Percentiles rank a stretch among this genome's conserved stretches.
Evolutionary conservation across 2,113 vertebrate species (phyloP).

Genomic region (Origma solitaria): DNA sequence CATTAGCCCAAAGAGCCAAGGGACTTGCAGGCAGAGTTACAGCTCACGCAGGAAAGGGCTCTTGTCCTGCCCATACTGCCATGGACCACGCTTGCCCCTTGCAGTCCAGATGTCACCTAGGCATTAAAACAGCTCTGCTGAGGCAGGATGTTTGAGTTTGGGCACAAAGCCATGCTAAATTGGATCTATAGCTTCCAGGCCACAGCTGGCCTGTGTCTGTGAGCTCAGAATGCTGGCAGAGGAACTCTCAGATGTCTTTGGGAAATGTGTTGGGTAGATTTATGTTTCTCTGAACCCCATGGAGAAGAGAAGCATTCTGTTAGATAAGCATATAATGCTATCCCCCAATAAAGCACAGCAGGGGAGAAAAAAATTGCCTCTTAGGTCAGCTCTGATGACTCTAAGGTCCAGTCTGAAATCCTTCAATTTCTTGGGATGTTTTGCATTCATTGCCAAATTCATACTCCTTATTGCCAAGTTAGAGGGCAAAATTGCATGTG

Average conservation of each 20-base stretch:
- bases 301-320: neutral
- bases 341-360: neutral
- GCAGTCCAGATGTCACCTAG: neutral
- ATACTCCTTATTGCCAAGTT: neutral
- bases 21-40: neutral
- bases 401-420: neutral
- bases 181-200: neutral
- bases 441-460: neutral
- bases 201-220: slow-evolving; percentile 4
- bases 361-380: neutral
- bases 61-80: neutral
- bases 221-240: neutral
- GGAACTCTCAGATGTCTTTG: neutral
- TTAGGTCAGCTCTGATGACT: neutral
- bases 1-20: neutral
- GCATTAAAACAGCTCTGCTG: neutral
- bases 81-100: neutral
- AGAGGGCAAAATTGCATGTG: neutral
- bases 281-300: neutral
- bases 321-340: neutral
- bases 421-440: neutral
- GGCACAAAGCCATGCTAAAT: neutral
- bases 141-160: neutral
- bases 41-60: neutral
- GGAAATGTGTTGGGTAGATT: neutral